phyloP scores from a whole-genome alignment of 2,797 vertebrate species.

The Hemitrygon akajei region DNA sequence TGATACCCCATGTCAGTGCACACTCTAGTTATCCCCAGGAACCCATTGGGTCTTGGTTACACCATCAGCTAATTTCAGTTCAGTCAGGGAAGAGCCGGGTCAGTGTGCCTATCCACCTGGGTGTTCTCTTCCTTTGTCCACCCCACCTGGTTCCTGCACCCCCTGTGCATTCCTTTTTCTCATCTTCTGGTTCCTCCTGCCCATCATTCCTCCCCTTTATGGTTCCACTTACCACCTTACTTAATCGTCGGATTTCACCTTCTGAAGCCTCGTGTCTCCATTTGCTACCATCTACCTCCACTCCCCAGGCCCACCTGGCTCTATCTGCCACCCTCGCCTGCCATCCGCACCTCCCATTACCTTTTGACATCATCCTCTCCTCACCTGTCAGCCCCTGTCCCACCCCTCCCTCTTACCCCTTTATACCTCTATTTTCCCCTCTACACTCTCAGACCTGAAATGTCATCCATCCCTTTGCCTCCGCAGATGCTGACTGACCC shows the following conservation, averaged over 20 bases:
- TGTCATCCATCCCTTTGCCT: too few species aligned
- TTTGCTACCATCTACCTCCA: background rate
- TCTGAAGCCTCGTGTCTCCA: too few species aligned
- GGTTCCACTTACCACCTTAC: background rate
- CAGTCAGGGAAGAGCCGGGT: background rate
- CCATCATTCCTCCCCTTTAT: background rate
- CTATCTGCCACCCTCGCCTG: too few species aligned
- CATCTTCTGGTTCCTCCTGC: background rate
- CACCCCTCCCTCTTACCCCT: background rate
- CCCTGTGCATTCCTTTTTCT: background rate
- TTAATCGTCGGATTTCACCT: too few species aligned
- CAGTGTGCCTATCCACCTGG: too few species aligned
- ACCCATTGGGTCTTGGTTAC: background rate
- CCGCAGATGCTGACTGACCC: too few species aligned
- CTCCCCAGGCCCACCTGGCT: background rate
- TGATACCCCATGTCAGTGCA: background rate
- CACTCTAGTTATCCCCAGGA: background rate
- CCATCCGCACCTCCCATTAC: too few species aligned
- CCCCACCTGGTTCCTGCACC: too few species aligned
- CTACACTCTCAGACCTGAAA: too few species aligned
- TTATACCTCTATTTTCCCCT: too few species aligned
- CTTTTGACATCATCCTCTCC: background rate
- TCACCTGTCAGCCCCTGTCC: background rate
- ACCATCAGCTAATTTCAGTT: background rate
- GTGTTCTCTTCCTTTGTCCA: too few species aligned